Evolutionary conservation across 35 echinoderm and acorn worm genomes (phyloP), one percentile per base, ranked within the genome.

Genomic region (Patiria miniata): DNA sequence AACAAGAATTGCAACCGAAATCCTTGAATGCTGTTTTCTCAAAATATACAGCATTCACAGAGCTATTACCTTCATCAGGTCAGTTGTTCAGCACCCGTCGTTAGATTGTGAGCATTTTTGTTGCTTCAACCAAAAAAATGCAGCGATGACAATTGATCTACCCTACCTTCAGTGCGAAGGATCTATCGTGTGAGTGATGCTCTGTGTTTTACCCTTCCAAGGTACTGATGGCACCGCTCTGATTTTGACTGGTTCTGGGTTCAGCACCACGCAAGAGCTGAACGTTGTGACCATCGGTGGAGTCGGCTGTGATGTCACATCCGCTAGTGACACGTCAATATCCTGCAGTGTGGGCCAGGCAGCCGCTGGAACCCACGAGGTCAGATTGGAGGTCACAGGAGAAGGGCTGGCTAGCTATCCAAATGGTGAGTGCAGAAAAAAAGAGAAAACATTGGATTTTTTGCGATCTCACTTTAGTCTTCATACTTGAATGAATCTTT

Each of bases 271-370:
- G 6, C 1, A 39, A 6, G 37, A 34, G 15, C 53, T 89, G 39
- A 87, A 89, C 80, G 37, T 38, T 51, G 86, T 93, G 7, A 89
- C 81, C 0, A 84, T 93, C 21, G 86, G 81, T 32, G 91, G 83
- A 17, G 81, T 85, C 4, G 6, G 26, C 0, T 93, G 91, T 65
- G 39, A 56, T 14, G 81, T 93, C 23, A 38, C 53, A 0, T 18
- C 37, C 38, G 59, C 82, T 0, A 84, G 29, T 7, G 77, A 83
- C 15, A 79, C 51, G 3, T 38, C 37, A 10, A 93, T 89, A 17
- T 18, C 32, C 2, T 89, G 86, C 52, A 38, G 58, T 28, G 51
- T 85, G 4, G 69, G 65, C 1, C 14, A 84, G 36, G 61, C 42
- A 10, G 19, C 39, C 39, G 83, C 78, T 16, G 84, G 30, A 21